phyloP scores from a whole-genome alignment of 2,888 invertebrate genomes.

The Sipha maydis region DNA sequence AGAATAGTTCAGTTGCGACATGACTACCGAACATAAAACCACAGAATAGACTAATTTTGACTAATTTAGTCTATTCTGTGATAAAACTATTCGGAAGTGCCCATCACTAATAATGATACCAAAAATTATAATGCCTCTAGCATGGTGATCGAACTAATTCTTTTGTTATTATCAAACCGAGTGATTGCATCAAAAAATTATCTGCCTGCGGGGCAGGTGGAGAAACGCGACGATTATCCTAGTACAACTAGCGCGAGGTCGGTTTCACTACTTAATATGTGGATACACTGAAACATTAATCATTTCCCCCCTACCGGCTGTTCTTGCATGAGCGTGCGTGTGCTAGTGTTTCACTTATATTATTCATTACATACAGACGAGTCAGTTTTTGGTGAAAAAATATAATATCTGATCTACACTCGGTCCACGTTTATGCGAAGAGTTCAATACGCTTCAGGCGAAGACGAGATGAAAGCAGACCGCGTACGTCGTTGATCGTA shows the following conservation, averaged over 20 bases:
- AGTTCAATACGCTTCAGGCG: neutral
- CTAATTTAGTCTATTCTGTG: too few species aligned
- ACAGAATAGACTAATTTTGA: too few species aligned
- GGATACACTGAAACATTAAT: conserved; percentile 38
- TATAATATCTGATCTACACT: neutral
- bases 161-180: too few species aligned
- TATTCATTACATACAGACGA: neutral
- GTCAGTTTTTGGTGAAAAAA: neutral
- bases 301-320: neutral
- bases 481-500: neutral
- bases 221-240: too few species aligned
- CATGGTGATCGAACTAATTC: neutral
- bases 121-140: too few species aligned
- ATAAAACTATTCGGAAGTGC: too few species aligned
- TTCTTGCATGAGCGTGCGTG: neutral
- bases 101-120: too few species aligned
- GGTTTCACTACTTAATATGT: conserved; percentile 13
- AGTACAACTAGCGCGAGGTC: neutral
- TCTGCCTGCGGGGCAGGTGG: too few species aligned
- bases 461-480: too few species aligned
- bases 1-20: too few species aligned
- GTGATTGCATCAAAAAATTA: too few species aligned
- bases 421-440: neutral
- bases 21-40: too few species aligned
- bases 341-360: neutral